Conservation (phyloP, 2,113 vertebrate genomes). For the Eulemur rufifrons region DNA sequence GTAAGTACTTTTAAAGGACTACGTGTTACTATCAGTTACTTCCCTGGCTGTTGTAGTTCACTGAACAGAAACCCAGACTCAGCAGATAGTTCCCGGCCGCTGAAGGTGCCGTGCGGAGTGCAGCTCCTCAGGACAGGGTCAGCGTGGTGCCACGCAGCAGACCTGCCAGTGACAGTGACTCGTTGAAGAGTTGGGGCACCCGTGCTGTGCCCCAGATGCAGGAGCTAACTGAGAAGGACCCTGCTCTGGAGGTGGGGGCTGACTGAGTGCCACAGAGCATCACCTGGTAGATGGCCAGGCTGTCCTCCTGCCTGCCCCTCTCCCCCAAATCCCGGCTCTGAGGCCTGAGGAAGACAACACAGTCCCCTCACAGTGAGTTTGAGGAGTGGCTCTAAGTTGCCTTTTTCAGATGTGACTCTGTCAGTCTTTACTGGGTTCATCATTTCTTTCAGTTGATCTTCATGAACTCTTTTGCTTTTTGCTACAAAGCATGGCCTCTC, state of each 20-base stretch:
- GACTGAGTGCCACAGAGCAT: background rate
- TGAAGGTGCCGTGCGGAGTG: background rate
- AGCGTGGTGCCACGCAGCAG: background rate
- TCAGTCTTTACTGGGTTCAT: background rate
- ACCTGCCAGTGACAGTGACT: background rate
- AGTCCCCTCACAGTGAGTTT: background rate
- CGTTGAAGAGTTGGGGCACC: background rate
- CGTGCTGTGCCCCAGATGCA: background rate
- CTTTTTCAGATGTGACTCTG: background rate
- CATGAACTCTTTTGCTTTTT: background rate
- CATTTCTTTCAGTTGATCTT: background rate
- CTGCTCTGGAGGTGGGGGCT: no score
- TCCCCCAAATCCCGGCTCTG: fast-evolving
- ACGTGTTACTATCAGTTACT: background rate
- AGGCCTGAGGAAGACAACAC: background rate
- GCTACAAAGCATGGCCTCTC: background rate
- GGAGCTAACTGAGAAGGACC: background rate
- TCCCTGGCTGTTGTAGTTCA: background rate
- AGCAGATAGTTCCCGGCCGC: no score
- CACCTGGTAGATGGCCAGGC: fast-evolving
- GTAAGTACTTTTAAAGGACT: background rate
- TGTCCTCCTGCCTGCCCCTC: fast-evolving
- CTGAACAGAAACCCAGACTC: background rate
- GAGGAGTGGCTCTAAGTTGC: fast-evolving
- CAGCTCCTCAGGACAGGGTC: background rate